Percentiles rank a stretch among this genome's conserved stretches.
phyloP scores from a whole-genome alignment of 2,888 invertebrate genomes.

The Drosophila subsilvestris region DNA sequence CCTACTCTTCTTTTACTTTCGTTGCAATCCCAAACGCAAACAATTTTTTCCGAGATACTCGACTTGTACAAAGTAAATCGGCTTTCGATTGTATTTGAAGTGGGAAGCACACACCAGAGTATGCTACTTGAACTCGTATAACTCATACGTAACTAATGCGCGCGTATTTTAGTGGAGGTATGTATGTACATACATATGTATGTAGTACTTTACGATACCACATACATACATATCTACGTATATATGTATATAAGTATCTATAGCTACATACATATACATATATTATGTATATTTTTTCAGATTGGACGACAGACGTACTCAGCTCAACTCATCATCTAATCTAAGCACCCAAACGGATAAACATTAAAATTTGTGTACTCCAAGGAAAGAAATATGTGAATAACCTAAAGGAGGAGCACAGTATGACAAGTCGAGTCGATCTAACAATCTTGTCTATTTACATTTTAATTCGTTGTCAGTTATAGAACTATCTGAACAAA shows the following conservation, averaged over 20 bases:
- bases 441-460: too few relatives aligned
- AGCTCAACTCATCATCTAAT: too few relatives aligned
- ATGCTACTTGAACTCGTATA: conserved; percentile 38
- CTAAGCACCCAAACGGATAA: too few relatives aligned
- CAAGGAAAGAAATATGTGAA: too few relatives aligned
- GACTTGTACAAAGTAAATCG: conserved; percentile 73
- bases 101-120: conserved; percentile 29
- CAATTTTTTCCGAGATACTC: conserved; percentile 68
- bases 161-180: background rate
- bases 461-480: too few relatives aligned
- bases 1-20: conserved; percentile 40
- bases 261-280: too few relatives aligned
- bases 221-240: background rate
- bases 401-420: too few relatives aligned
- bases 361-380: too few relatives aligned
- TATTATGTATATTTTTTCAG: too few relatives aligned
- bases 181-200: background rate
- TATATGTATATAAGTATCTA: background rate
- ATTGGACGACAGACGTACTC: too few relatives aligned
- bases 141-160: conserved; percentile 6
- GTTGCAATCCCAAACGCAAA: conserved; percentile 67
- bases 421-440: too few relatives aligned
- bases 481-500: too few relatives aligned
- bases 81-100: conserved; percentile 76
- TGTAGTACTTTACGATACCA: background rate